phyloP scores from a whole-genome alignment of 2,113 vertebrate genomes.

The Pterocles burchelli region DNA sequence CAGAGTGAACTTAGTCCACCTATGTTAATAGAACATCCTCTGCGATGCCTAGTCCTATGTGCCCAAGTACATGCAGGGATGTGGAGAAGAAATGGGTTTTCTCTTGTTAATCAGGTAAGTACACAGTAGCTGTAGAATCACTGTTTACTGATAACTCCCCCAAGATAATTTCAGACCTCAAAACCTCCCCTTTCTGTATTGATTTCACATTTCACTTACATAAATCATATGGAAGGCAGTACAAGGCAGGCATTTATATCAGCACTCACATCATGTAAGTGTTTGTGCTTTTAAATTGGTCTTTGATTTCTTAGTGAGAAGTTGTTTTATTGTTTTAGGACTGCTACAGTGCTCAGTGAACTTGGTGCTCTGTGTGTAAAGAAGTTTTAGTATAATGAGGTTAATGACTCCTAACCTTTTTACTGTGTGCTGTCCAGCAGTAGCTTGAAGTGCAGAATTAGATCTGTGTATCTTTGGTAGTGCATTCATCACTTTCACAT shows the following conservation, averaged over 20 bases:
- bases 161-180: not conserved
- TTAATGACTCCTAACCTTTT: not conserved
- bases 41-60: constrained; percentile 94
- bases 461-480: not conserved
- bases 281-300: not conserved
- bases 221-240: not conserved
- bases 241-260: not conserved
- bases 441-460: not conserved
- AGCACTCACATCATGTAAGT: not conserved
- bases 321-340: not conserved
- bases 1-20: constrained; percentile 96
- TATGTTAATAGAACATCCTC: constrained; percentile 93
- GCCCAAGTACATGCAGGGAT: constrained; percentile 98
- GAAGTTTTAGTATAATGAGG: not conserved
- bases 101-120: constrained; percentile 94
- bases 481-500: not conserved
- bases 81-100: constrained; percentile 98
- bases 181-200: not conserved
- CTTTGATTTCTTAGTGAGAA: not conserved
- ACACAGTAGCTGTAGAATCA: not conserved
- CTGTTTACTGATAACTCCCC: not conserved
- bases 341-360: not conserved
- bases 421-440: not conserved
- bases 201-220: not conserved
- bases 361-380: not conserved